A percentile compares a stretch with the other conserved stretches of the same genome.
Evolutionary conservation across 1,140 invertebrate genomes (phyloP).

Genomic region (Archegozetes longisetosus): DNA sequence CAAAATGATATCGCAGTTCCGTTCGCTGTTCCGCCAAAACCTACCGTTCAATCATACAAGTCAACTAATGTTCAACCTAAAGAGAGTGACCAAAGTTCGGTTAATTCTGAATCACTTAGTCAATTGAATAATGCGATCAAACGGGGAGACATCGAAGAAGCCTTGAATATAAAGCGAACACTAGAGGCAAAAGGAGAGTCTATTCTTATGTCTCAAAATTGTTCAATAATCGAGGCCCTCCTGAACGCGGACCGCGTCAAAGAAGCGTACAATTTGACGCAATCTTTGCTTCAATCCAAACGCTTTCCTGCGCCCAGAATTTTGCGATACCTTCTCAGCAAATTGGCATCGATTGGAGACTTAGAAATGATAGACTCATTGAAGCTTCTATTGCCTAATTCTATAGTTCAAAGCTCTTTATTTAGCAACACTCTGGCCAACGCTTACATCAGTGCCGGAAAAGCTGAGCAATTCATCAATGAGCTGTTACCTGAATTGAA

Average conservation of each 20-base stretch:
- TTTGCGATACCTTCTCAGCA: not conserved
- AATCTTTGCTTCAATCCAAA: not conserved
- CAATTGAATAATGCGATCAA: not conserved
- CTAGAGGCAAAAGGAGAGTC: not conserved
- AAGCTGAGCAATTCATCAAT: not conserved
- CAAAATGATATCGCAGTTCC: conserved; percentile 16
- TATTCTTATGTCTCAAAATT: not conserved
- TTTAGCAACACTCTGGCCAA: not conserved
- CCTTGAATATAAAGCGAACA: not conserved
- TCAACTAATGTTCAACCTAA: not conserved
- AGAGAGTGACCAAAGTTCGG: not conserved
- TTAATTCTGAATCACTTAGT: not conserved
- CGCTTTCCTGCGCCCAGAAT: conserved; percentile 11
- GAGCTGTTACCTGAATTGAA: not conserved
- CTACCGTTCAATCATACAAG: not conserved
- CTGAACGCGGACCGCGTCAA: conserved; percentile 2
- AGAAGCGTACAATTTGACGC: conserved; percentile 6
- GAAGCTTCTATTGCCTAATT: not conserved
- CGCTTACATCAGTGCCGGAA: not conserved
- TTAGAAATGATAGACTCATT: not conserved
- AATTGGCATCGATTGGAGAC: conserved; percentile 12
- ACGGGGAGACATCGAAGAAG: conserved; percentile 3
- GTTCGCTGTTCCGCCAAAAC: conserved; percentile 19
- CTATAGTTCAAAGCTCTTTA: not conserved
- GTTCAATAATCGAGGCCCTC: conserved; percentile 6